A percentile compares a stretch with the other conserved stretches of the same genome.
Conservation (phyloP, 2,888 invertebrate genomes). For the Drosophila trichaetosa region DNA sequence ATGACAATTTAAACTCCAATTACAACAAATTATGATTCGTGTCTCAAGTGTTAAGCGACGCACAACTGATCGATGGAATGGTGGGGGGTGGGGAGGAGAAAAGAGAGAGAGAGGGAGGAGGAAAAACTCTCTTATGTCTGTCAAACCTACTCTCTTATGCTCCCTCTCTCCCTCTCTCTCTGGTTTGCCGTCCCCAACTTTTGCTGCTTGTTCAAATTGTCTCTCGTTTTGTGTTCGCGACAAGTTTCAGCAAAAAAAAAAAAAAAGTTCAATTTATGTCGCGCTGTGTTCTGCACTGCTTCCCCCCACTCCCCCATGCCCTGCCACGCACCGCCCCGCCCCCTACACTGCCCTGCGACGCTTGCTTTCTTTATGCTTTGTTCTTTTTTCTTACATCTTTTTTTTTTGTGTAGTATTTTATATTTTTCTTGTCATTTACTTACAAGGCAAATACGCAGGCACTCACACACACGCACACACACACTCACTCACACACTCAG, state of each 20-base stretch:
- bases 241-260: constrained; percentile 69
- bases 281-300: constrained; percentile 67
- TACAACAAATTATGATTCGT: constrained; percentile 73
- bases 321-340: background rate
- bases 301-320: background rate
- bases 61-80: constrained; percentile 3
- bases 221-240: constrained; percentile 39
- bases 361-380: constrained; percentile 67
- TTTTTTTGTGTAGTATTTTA: constrained; percentile 15
- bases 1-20: constrained; percentile 70
- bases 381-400: constrained; percentile 38
- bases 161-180: background rate
- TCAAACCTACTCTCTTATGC: background rate
- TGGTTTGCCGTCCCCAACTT: background rate
- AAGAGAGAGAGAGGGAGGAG: background rate
- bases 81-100: background rate
- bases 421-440: constrained; percentile 65
- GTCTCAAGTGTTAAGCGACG: constrained; percentile 55
- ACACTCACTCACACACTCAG: background rate
- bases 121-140: constrained; percentile 20
- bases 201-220: constrained; percentile 17
- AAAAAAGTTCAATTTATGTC: constrained; percentile 79
- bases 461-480: constrained; percentile 7
- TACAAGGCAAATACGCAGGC: constrained; percentile 56
- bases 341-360: constrained; percentile 11